Percentiles rank a stretch among this genome's conserved stretches.
Evolutionary conservation across 2,888 invertebrate genomes (phyloP).

Genomic region (Leucophora obtusa): DNA sequence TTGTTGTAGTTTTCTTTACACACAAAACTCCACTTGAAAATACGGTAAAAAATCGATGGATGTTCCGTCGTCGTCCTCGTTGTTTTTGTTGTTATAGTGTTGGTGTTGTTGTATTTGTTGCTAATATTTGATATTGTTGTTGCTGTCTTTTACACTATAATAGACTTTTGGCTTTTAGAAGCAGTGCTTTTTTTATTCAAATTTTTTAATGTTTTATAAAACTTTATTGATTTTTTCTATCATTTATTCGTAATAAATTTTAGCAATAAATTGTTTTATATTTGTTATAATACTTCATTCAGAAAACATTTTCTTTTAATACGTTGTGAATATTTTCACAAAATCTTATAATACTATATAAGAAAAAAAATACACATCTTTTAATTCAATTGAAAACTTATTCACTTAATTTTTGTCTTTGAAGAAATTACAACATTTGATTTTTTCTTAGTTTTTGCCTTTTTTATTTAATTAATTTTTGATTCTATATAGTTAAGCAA

Average conservation of each 20-base stretch:
- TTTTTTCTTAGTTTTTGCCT: too few relatives aligned
- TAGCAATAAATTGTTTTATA: background rate
- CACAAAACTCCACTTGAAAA: slow-evolving; percentile 55
- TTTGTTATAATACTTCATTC: background rate
- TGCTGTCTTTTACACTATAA: slow-evolving; percentile 23
- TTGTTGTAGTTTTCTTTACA: slow-evolving; percentile 39
- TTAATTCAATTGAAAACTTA: background rate
- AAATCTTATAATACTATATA: background rate
- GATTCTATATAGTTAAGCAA: slow-evolving; percentile 1
- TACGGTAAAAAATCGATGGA: slow-evolving; percentile 62
- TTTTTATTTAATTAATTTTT: slow-evolving; percentile 22
- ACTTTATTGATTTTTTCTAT: slow-evolving; percentile 51
- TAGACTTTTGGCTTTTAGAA: slow-evolving; percentile 10
- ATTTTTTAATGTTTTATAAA: slow-evolving; percentile 42
- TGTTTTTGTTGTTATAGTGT: slow-evolving; percentile 26
- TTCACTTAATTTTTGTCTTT: background rate
- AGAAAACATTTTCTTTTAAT: background rate
- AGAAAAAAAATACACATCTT: slow-evolving; percentile 15
- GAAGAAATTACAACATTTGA: background rate
- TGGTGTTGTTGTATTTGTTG: slow-evolving; percentile 1
- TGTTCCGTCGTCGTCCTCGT: slow-evolving; percentile 53
- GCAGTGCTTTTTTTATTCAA: background rate
- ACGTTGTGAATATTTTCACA: slow-evolving; percentile 9
- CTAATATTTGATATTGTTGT: slow-evolving; percentile 28
- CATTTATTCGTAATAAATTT: background rate